Percentiles rank a stretch among this genome's conserved stretches.
phyloP scores from a whole-genome alignment of 2,888 invertebrate genomes.

The Druceiella hillmani region DNA sequence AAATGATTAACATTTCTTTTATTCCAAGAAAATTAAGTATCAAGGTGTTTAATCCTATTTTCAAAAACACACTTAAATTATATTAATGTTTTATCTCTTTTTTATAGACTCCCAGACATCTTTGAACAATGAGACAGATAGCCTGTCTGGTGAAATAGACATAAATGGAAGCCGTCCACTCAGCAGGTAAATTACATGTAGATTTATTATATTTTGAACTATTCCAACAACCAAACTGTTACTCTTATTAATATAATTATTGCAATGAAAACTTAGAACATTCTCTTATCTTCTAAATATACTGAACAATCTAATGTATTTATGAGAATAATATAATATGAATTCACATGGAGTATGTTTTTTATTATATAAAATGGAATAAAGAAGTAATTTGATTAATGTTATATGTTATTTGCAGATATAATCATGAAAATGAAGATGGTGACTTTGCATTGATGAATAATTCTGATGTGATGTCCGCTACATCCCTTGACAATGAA shows the following conservation, averaged over 20 bases:
- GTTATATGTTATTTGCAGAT: too few relatives aligned
- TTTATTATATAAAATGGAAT: too few relatives aligned
- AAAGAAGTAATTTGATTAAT: constrained; percentile 8
- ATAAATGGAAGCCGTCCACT: constrained; percentile 28
- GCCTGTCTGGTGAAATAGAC: constrained; percentile 40
- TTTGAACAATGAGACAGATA: constrained; percentile 48
- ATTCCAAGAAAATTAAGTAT: too few relatives aligned
- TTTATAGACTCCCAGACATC: constrained; percentile 50
- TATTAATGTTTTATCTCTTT: constrained; percentile 10
- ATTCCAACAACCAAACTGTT: too few relatives aligned
- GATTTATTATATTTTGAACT: constrained; percentile 7
- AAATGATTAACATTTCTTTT: too few relatives aligned
- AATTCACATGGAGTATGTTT: too few relatives aligned
- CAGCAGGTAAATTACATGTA: constrained; percentile 32
- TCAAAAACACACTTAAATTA: not conserved
- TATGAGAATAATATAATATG: too few relatives aligned
- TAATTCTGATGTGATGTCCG: constrained; percentile 19
- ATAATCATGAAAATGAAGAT: too few relatives aligned
- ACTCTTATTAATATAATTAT: too few relatives aligned
- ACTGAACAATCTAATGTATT: too few relatives aligned
- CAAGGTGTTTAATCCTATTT: not conserved
- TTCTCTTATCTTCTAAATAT: too few relatives aligned
- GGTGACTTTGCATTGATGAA: constrained; percentile 30
- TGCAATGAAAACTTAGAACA: too few relatives aligned
- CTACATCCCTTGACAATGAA: constrained; percentile 10